phyloP scores from a whole-genome alignment of 1,140 invertebrate genomes.

The Pseudomyrmex concolor region DNA sequence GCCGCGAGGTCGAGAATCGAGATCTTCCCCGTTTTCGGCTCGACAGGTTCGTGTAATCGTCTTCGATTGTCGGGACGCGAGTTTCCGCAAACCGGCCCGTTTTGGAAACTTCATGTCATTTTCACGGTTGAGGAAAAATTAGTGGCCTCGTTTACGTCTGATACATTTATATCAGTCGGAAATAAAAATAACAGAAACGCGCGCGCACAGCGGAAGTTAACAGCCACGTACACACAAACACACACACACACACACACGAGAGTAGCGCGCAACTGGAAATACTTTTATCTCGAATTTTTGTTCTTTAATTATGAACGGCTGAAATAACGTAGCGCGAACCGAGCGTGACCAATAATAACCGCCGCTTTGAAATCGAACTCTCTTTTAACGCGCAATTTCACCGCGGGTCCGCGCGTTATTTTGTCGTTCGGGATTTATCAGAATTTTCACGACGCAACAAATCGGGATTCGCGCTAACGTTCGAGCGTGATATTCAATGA shows the following conservation, averaged over 20 bases:
- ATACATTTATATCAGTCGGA: neutral
- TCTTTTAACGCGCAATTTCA: conserved; percentile 31
- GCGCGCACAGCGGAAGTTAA: neutral
- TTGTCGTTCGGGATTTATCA: neutral
- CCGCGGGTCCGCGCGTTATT: neutral
- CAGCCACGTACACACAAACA: no score
- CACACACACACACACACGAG: no score
- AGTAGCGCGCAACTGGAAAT: neutral
- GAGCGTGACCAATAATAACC: neutral
- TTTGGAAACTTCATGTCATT: conserved; percentile 5
- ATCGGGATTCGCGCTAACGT: neutral
- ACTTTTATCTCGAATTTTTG: conserved; percentile 8
- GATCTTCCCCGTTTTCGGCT: neutral
- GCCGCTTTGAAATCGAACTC: conserved; percentile 25
- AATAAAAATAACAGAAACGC: neutral
- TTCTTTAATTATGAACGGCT: conserved; percentile 17
- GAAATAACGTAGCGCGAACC: conserved; percentile 9
- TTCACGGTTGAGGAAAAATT: neutral
- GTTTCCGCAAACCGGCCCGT: neutral
- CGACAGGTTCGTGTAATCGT: conserved; percentile 14
- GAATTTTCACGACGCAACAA: conserved; percentile 6
- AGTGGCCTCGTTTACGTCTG: neutral
- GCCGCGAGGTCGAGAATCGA: neutral
- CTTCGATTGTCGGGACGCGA: neutral
- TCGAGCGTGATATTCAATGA: neutral